Evolutionary conservation across 1,140 invertebrate genomes (phyloP).

Genomic region (Drosophila ogumai): DNA sequence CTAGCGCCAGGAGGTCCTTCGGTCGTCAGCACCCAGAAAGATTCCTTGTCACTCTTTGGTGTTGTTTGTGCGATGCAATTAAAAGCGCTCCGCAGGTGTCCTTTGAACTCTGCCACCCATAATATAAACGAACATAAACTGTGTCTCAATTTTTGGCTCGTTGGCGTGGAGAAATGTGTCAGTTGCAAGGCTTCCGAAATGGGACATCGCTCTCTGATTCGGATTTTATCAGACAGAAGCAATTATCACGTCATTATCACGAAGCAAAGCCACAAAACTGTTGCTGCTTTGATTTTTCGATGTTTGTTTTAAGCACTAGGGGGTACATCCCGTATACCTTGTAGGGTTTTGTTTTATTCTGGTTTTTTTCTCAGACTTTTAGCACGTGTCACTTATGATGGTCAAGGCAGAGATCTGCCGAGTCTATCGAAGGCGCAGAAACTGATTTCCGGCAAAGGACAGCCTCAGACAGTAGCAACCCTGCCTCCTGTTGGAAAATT

Average conservation of each 20-base stretch:
- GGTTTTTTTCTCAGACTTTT: neutral
- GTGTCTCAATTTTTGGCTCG: conserved; percentile 23
- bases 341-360: neutral
- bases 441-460: conserved; percentile 59
- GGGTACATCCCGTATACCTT: too few species aligned
- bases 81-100: conserved; percentile 82
- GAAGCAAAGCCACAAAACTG: conserved; percentile 55
- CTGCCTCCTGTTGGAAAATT: conserved; percentile 70
- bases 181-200: conserved; percentile 83
- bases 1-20: conserved; percentile 61
- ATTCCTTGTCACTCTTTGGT: conserved; percentile 62
- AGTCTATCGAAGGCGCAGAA: conserved; percentile 5
- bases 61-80: conserved; percentile 77
- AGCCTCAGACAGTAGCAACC: conserved; percentile 45
- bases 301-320: neutral
- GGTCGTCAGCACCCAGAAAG: conserved; percentile 51
- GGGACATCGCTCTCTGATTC: conserved; percentile 49
- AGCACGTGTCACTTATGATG: conserved; percentile 23
- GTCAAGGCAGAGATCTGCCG: conserved; percentile 17
- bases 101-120: conserved; percentile 74
- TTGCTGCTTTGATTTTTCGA: conserved; percentile 30
- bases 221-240: conserved; percentile 53
- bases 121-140: conserved; percentile 50
- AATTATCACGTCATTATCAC: conserved; percentile 83
- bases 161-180: conserved; percentile 66